Evolutionary conservation across 2,113 vertebrate genomes (phyloP).

Genomic region (Beaufortia kweichowensis): DNA sequence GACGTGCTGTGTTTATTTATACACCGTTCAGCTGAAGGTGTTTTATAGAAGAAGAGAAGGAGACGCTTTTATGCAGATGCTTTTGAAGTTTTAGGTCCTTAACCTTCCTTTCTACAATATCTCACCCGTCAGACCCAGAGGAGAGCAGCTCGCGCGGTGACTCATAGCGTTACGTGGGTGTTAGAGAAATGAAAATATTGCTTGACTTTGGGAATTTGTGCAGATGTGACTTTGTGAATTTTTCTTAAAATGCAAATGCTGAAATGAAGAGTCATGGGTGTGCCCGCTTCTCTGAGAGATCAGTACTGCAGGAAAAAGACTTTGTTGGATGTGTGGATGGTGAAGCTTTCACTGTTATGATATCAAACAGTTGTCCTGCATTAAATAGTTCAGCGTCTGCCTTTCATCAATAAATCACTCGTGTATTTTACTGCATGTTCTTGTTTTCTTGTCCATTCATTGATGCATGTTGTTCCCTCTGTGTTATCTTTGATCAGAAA

Average conservation of each 20-base stretch:
- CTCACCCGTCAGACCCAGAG: constrained; percentile 11
- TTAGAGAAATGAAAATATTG: constrained; percentile 14
- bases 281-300: neutral
- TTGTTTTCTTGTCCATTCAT: too few relatives aligned
- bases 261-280: neutral
- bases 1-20: constrained; percentile 23
- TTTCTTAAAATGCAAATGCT: constrained; percentile 31
- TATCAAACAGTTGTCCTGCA: too few relatives aligned
- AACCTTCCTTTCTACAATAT: constrained; percentile 27
- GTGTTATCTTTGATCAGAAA: too few relatives aligned
- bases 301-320: constrained; percentile 1
- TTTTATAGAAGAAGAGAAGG: neutral
- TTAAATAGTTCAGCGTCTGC: too few relatives aligned
- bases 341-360: neutral
- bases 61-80: constrained; percentile 25
- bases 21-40: neutral
- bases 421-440: too few relatives aligned
- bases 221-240: constrained; percentile 12
- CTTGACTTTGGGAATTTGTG: constrained; percentile 9
- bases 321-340: neutral
- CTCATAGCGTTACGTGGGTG: constrained; percentile 31
- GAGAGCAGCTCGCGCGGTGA: constrained; percentile 14
- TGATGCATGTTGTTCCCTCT: too few relatives aligned
- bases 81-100: constrained; percentile 7
- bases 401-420: too few relatives aligned